Base-by-base conservation (phyloP, 2,888 invertebrate genomes). In the Drosophila emarginata region DNA sequence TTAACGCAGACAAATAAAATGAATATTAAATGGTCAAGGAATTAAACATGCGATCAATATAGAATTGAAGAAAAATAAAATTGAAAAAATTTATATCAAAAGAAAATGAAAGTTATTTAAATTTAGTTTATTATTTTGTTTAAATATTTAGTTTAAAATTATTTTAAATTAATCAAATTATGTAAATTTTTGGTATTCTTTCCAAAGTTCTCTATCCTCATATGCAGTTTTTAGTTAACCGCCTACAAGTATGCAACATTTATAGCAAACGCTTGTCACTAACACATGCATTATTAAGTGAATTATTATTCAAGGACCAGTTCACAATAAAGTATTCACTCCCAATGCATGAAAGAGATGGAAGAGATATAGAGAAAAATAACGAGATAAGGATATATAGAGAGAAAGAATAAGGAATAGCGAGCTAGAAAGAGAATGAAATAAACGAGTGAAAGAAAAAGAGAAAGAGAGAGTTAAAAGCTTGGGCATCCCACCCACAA, bases 281-380 rank as follows among this genome's bases (percentile, higher is more conserved):
- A 52, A 45, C 32, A 62, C 61, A 52, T 40, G 57, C 68, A 77
- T 83, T 80, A 84, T 80, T 87, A 76, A 78, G 69, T 73, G 71
- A 72, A 76, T 76, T 78, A 72, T 72, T 69, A 69, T 73, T 76
- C 78, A 85, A 87, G 88, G 80, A 75, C 80, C 52, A 61, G 67
- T 70, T 70, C 63, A 72, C 56, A 70, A 53, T 53, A 14, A 51
- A 53, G 21, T 26, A 14, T 32, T 32, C 11, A 5, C 53, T 28
- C 14, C 28, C 28, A 53, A 21, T 21, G 18, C n/a, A 11, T 4
- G 21, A 26, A 53, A 15, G n/a, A n/a, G 52, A n/a, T 12, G 11
- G n/a, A 15, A 53, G 53, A 11, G 12, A 32, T 14, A 28, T n/a
- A 32, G 32, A 26, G 40, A 26, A 28, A 28, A n/a, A 6, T 14